phyloP scores from a whole-genome alignment of 2,113 vertebrate genomes.

The Oreochromis niloticus region DNA sequence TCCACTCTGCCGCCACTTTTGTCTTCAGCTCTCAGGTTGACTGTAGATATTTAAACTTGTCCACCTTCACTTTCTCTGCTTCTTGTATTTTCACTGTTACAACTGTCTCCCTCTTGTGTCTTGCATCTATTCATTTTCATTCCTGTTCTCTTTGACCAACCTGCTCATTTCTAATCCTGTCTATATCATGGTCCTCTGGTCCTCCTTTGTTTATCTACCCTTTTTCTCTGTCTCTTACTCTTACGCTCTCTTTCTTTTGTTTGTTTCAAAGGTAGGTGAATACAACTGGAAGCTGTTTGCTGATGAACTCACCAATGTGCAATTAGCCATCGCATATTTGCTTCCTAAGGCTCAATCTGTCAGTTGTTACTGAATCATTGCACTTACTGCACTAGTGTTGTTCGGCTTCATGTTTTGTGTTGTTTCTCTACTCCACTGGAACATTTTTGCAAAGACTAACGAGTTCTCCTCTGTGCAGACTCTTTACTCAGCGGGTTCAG shows the following conservation, averaged over 20 bases:
- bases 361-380: not conserved
- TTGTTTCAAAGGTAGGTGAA: rapidly evolving
- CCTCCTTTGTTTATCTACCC: too few relatives aligned
- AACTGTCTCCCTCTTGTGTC: too few relatives aligned
- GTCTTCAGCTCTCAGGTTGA: too few relatives aligned
- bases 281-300: not conserved
- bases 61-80: too few relatives aligned
- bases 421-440: not conserved
- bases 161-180: too few relatives aligned
- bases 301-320: not conserved
- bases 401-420: not conserved
- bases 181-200: too few relatives aligned
- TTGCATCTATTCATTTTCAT: too few relatives aligned
- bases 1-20: too few relatives aligned
- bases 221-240: too few relatives aligned
- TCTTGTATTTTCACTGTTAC: too few relatives aligned
- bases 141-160: too few relatives aligned
- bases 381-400: not conserved
- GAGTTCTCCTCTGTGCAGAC: not conserved
- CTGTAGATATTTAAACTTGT: too few relatives aligned
- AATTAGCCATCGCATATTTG: not conserved
- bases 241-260: not conserved
- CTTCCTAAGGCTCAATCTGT: not conserved
- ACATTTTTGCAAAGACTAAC: not conserved
- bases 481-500: not conserved